These are phyloP conservation scores for Limulus polyphemus DNA, from an alignment of 2,888 invertebrate species.

Conservation along the genomic window DNA sequence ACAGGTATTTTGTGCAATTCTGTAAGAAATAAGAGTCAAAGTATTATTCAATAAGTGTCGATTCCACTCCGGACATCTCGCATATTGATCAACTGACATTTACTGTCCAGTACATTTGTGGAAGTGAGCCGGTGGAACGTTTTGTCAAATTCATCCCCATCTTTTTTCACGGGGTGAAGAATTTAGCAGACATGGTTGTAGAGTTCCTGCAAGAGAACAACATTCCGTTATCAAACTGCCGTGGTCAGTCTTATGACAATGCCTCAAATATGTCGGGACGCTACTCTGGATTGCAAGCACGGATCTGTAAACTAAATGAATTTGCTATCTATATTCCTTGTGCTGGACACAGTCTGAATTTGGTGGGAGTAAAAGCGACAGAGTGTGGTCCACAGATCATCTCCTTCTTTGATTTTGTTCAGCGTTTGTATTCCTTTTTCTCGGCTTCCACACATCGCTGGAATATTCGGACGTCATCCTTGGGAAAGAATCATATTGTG, in stretches of 20 bases:
- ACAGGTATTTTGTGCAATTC: neutral
- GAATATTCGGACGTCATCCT: neutral
- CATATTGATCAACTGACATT: slow-evolving; percentile 20
- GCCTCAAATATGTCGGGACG: neutral
- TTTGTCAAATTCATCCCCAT: neutral
- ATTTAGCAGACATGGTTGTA: neutral
- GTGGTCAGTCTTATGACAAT: neutral
- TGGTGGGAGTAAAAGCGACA: neutral
- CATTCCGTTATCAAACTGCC: neutral
- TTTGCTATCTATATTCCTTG: neutral
- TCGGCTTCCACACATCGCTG: slow-evolving; percentile 2
- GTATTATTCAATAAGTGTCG: slow-evolving; percentile 11
- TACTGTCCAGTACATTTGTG: slow-evolving; percentile 10
- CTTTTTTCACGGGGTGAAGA: neutral
- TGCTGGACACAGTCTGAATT: neutral
- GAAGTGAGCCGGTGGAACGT: neutral
- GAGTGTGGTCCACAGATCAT: neutral
- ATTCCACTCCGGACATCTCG: slow-evolving; percentile 19
- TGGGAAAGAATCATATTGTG: neutral
- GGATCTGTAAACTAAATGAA: neutral
- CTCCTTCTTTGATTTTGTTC: neutral
- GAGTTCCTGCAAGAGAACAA: neutral
- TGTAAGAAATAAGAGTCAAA: neutral
- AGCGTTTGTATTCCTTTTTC: neutral
- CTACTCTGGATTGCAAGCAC: neutral